Evolutionary conservation across 2,113 vertebrate genomes (phyloP), one percentile per base, ranked within the genome.

Genomic region (Tiliqua scincoides): DNA sequence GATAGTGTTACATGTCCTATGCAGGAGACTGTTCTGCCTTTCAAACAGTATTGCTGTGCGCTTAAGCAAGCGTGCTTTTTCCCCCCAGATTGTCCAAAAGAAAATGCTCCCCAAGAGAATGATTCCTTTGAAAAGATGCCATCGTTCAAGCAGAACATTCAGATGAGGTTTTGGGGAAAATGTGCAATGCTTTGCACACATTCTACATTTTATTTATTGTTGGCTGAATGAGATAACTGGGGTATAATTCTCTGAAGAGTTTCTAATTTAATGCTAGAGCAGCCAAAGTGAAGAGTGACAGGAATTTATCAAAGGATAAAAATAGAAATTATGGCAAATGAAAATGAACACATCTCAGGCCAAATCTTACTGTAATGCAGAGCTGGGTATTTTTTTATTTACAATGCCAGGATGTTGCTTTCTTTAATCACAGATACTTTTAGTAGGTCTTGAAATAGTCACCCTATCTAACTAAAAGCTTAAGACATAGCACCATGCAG

Each of bases 221-320:
- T 88, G 84, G 87, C 93, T 93, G 88, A 88, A 93, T 85, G 27
- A 92, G 91, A 14, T 11, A 85, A 80, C 89, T 92, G 73, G 3
- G 76, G 86, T 82, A 62, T 72, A 79, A 90, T 89, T 93, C 86
- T 87, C 86, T 87, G 92, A 43, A 27, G 40, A 40, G 85, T 85
- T 91, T 84, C 90, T 90, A 88, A 92, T 92, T 93, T 91, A 83
- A 88, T 76, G 88, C 61, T 86, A 86, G 83, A 87, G 88, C 79
- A 91, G 88, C 14, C 65, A 89, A 91, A 93, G 72, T 73, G 74
- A 93, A 86, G 63, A 83, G 84, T 84, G 81, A 75, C 0, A 0
- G 52, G 85, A 79, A 72, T 90, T 74, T 85, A 88, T 62, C 87
- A 85, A 85, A 18, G 76, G 89, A 82, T 89, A 91, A 87, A 95